Evolutionary conservation across 2,888 invertebrate species (phyloP).

Genomic region (Caenorhabditis becei): DNA sequence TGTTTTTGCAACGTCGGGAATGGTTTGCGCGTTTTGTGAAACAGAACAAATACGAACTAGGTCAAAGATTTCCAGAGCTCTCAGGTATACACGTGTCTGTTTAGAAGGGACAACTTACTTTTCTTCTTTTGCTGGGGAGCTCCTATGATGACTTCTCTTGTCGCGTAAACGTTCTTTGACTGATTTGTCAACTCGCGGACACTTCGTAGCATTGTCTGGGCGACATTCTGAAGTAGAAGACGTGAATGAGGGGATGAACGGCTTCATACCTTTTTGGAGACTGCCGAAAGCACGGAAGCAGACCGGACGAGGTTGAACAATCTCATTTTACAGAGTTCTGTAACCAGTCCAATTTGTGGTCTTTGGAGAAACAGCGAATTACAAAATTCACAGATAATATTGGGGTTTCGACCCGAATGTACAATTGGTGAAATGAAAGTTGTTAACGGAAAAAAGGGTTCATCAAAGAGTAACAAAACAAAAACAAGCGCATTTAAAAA

Average conservation of each 20-base stretch:
- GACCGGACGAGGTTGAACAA: constrained; percentile 37
- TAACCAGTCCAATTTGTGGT: not conserved
- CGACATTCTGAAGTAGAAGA: not conserved
- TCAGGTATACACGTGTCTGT: constrained; percentile 2
- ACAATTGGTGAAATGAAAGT: not conserved
- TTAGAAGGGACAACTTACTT: too few species aligned
- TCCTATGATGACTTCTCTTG: constrained; percentile 50
- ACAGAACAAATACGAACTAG: constrained; percentile 10
- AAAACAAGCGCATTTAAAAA: not conserved
- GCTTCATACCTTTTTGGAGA: constrained; percentile 32
- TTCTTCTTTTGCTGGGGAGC: constrained; percentile 31
- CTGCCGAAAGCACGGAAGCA: constrained; percentile 20
- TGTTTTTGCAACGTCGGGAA: not conserved
- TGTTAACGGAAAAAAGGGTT: not conserved
- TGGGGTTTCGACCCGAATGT: not conserved
- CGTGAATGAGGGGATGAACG: too few species aligned
- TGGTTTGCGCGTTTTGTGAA: not conserved
- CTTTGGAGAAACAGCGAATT: not conserved
- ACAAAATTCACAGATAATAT: not conserved
- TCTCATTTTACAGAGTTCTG: constrained; percentile 14
- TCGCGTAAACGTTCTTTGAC: constrained; percentile 54
- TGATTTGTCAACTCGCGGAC: constrained; percentile 29
- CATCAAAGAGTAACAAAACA: not conserved
- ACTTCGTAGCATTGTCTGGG: constrained; percentile 21
- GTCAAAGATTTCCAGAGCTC: constrained; percentile 3